Base-by-base conservation (phyloP, 2,113 vertebrate species). In the Xerus inauris region DNA sequence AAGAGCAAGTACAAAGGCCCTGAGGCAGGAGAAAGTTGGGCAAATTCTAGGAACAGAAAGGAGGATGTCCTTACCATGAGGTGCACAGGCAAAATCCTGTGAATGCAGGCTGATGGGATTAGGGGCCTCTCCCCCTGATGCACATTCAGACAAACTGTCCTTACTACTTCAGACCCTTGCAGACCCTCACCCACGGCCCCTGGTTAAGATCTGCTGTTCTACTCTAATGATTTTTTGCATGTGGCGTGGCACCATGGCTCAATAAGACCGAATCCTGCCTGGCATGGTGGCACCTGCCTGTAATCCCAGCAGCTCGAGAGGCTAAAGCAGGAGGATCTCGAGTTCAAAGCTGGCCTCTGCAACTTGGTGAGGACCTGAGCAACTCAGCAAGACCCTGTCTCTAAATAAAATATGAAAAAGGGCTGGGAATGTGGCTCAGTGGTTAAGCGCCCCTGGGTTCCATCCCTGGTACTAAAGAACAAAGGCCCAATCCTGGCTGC, bases 61-160 rank as follows among this genome's bases (percentile, higher is more conserved):
- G 20, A 87, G 76, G 51, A 30, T 19, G 30, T 32, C 42, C 24
- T 84, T 35, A 28, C 32, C 26, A 0, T 6, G 35, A 24, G 30
- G 28, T 45, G 24, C 10, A 80, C 20, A 64, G 64, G 81, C 35
- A 28, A 86, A 72, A 57, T 62, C 42, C 38, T 13, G 0, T 7
- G 1, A 22, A 30, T 2, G 1, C 32, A 5, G 0, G 11, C 42
- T 86, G 16, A 49, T 14, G 42, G 26, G 6, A 12, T 8, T 42
- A 49, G 22, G 19, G 32, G 20, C 4, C 11, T 22, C 35, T 38
- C 35, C 28, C 35, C 35, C 49, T 64, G 81, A 75, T 3, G 13
- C 51, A 64, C 38, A 38, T 13, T 38, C 3, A 42, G 42, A 42
- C 35, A 57, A 24, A 28, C 57, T 57, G 13, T 5, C 14, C 49